Percentiles rank a stretch among this genome's conserved stretches.
phyloP scores from a whole-genome alignment of 2,113 vertebrate species.

The Phrynosoma blainvillii region DNA sequence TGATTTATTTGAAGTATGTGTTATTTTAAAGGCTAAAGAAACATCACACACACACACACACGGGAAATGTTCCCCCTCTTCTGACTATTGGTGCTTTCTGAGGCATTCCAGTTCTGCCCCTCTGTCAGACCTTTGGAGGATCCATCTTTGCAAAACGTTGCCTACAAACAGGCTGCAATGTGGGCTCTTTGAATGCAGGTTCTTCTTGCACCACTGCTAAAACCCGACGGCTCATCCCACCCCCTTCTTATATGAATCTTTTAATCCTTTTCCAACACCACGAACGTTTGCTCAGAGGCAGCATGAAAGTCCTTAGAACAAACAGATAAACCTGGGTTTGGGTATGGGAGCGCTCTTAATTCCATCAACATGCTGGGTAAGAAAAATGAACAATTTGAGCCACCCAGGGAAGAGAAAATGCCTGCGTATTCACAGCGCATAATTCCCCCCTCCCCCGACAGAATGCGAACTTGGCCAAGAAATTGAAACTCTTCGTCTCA shows the following conservation, averaged over 20 bases:
- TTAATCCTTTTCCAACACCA: not conserved
- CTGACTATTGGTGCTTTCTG: accelerated
- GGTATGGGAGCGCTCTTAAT: not conserved
- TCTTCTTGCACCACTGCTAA: accelerated
- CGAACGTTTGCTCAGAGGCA: conserved; percentile 6
- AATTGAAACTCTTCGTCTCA: conserved; percentile 26
- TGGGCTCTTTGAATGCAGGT: not conserved
- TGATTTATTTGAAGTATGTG: not conserved
- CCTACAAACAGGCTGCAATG: not conserved
- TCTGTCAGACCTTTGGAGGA: not conserved
- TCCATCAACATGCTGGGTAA: not conserved
- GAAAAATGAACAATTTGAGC: not conserved
- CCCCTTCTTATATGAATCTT: not conserved
- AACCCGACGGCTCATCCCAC: not conserved
- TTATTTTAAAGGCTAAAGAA: not conserved
- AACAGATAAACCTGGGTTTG: not conserved
- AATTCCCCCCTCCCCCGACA: conserved; percentile 29
- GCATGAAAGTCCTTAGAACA: not conserved
- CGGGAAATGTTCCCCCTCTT: not conserved
- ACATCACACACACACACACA: not conserved
- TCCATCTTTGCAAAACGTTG: not conserved
- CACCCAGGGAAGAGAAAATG: conserved; percentile 29
- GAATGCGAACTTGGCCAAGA: conserved; percentile 24
- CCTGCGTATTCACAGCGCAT: not conserved
- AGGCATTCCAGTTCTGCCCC: not conserved